Evolutionary conservation across 2,797 vertebrate genomes (phyloP), one percentile per base, ranked within the genome.

Genomic region (Ataeniobius toweri): DNA sequence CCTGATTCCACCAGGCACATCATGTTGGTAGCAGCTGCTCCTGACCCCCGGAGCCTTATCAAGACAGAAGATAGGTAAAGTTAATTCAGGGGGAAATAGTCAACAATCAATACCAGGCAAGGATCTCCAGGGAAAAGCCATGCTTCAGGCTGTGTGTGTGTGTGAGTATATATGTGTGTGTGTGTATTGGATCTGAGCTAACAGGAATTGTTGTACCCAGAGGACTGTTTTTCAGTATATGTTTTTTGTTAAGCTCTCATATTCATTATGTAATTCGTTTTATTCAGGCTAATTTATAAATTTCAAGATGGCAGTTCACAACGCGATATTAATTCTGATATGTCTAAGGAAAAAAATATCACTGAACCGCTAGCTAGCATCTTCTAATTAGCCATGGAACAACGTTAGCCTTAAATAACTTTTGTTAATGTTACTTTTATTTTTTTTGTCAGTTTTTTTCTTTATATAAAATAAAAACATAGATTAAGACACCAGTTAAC

Each of bases 21-120:
- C 97, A 99, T 98, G 90, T 99, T 99, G 13, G 97, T 94, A 75
- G 98, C 98, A 51, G 98, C 98, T 20, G 97, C 98, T 36, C 98
- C 98, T 2, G 96, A 96, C 0, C 97, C 97, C 58, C 98, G 96
- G 50, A 99, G 96, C 88, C 98, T 70, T 99, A 86, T 22, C 5
- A 5, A 55, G 28, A 79, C 36, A 74, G 5, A 80, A 12, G 28
- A 69, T 1, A 58, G 63, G 1, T 74, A 68, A 70, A 3, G 44
- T n/a, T 46, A n/a, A 16, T 26, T 46, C 7, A 24, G 12, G 9
- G 46, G 41, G 48, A 5, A 20, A 75, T n/a, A 65, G 65, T 8
- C 0, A 46, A 8, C 31, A 31, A 41, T 69, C 41, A 61, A 24
- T 39, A n/a, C 6, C 9, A 6, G 31, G 3, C 36, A 5, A 68